These are phyloP conservation scores for Drosophila rufa DNA, from an alignment of 1,140 invertebrate species.

Conservation along the genomic window DNA sequence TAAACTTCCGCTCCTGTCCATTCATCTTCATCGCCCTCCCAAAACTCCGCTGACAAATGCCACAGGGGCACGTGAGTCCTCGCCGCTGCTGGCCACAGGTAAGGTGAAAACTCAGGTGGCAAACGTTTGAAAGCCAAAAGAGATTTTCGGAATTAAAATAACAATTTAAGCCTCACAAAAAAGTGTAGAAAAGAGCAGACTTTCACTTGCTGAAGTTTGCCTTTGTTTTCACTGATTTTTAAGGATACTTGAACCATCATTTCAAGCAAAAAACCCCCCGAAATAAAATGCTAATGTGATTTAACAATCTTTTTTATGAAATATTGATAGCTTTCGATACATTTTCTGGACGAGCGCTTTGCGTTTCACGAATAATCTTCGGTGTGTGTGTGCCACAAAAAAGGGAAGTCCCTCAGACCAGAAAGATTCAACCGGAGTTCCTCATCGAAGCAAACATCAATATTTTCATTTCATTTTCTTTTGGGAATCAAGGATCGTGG, in stretches of 20 bases:
- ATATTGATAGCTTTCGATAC: slow-evolving; percentile 17
- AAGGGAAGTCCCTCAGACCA: slow-evolving; percentile 10
- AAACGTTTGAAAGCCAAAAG: not conserved
- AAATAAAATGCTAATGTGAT: not conserved
- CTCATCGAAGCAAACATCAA: slow-evolving; percentile 17
- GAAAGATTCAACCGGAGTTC: slow-evolving; percentile 13
- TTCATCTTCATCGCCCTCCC: slow-evolving; percentile 20
- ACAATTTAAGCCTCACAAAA: not conserved
- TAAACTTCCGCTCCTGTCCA: slow-evolving; percentile 28
- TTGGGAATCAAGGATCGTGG: not conserved
- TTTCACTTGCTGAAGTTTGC: too few species aligned
- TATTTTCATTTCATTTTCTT: not conserved
- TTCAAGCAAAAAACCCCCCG: too few species aligned
- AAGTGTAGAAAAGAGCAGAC: too few species aligned
- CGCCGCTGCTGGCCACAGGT: slow-evolving; percentile 8
- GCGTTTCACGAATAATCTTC: slow-evolving; percentile 1
- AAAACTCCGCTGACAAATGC: slow-evolving; percentile 54
- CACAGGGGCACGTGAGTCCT: slow-evolving; percentile 51
- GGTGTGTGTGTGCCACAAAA: not conserved
- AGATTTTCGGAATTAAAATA: not conserved
- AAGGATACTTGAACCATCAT: too few species aligned
- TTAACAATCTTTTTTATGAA: slow-evolving; percentile 14
- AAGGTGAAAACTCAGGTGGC: not conserved
- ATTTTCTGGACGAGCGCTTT: not conserved
- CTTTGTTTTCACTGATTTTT: too few species aligned